Base-by-base conservation (phyloP, 2,888 invertebrate genomes). In the Aleiodes leptofemur region DNA sequence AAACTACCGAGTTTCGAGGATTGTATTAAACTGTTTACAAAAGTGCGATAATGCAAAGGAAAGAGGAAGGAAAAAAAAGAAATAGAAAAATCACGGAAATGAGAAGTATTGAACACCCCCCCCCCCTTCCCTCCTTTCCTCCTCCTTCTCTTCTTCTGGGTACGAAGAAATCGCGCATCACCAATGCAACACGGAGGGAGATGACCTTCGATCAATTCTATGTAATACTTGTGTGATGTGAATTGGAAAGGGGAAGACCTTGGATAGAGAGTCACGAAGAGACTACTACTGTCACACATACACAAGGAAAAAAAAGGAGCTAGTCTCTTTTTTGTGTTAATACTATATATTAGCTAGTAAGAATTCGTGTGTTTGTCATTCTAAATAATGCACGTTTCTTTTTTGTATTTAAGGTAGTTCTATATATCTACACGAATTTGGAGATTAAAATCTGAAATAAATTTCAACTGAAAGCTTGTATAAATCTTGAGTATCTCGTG, bases 241-340 rank as follows among this genome's bases (percentile, higher is more conserved):
- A 84, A 86, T 86, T 85, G 84, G 87, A 87, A 87, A 87, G 87
- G 86, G 82, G 82, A 79, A 84, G 86, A 83, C 87, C 88, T 88
- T 88, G 86, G 78, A 84, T 85, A 86, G 64, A 87, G 85, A 86
- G 86, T 87, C 85, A 86, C 84, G 84, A 82, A 83, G 86, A 1
- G 23, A 34, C 86, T 81, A 34, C 86, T 81, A 68, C 51, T 50
- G 73, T 31, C 61, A 55, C 70, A 56, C 55, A 68, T 68, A n/a
- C 51, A 64, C 51, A 64, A 11, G 23, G 23, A 23, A 23, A 11
- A 23, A 11, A 23, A 23, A 13, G 23, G 43, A 64, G 43, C 16
- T 64, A 38, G 61, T 38, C 43, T 61, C 23, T 23, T 23, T 23
- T 23, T 23, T 23, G 16, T 43, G 43, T 3, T 61, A 16, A 64